Percentiles rank a stretch among this genome's conserved stretches.
Evolutionary conservation across 2,888 invertebrate genomes (phyloP).

Genomic region (Poecilus cupreus): DNA sequence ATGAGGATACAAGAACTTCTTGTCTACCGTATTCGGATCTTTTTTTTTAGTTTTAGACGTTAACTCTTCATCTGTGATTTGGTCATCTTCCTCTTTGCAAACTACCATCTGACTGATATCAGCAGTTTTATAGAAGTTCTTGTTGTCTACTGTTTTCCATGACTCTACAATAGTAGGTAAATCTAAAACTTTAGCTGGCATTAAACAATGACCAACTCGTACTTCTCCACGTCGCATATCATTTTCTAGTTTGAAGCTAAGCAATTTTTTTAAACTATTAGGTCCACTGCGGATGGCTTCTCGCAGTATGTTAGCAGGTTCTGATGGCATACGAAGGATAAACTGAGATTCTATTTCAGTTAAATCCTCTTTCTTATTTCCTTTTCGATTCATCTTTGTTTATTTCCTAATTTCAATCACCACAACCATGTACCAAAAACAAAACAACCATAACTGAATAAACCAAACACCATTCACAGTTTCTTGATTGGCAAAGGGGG

Average conservation of each 20-base stretch:
- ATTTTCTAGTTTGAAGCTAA: conserved; percentile 89
- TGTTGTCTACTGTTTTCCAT: conserved; percentile 95
- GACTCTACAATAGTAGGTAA: conserved; percentile 94
- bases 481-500: no score
- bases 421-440: no score
- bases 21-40: conserved; percentile 87
- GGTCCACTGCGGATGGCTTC: conserved; percentile 87
- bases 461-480: no score
- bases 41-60: conserved; percentile 88
- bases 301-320: conserved; percentile 83
- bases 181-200: conserved; percentile 93
- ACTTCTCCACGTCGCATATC: conserved; percentile 94
- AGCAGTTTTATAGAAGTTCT: conserved; percentile 98
- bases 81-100: conserved; percentile 92
- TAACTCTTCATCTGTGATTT: conserved; percentile 84
- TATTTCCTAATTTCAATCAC: no score
- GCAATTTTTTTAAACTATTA: conserved; percentile 86
- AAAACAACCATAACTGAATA: no score
- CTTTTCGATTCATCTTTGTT: conserved; percentile 62
- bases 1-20: conserved; percentile 95
- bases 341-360: conserved; percentile 71
- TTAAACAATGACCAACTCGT: conserved; percentile 89
- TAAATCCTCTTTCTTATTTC: conserved; percentile 64
- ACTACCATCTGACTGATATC: conserved; percentile 95
- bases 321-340: conserved; percentile 71